Base-by-base conservation (phyloP, 2,888 invertebrate species). In the Camponotus fellah region DNA sequence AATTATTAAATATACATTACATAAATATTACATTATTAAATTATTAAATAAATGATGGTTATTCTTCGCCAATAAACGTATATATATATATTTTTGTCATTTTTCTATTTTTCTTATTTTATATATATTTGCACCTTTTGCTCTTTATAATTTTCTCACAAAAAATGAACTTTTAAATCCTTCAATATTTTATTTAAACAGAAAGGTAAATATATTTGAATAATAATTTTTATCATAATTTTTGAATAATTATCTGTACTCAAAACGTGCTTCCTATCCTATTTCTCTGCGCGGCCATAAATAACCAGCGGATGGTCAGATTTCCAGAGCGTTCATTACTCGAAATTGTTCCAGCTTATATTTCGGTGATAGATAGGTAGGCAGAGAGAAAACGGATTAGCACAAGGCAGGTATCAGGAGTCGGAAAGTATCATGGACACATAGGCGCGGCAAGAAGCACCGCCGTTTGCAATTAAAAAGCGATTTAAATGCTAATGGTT, bases 401-500 rank as follows among this genome's bases (percentile, higher is more conserved):
- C 84, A 53, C 53, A n/a, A n/a, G 65, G 37, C 84, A 79, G 86
- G 76, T 82, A 86, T 60, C 76, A 66, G 64, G 66, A 37, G 26
- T 46, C 26, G 21, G 21, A 80, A 72, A 80, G 60, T 71, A 71
- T 77, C 77, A n/a, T 43, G 60, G 17, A 46, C 37, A 34, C 75
- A 58, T 10, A 80, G 26, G 26, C 76, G 43, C 80, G 68, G 77
- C 77, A 69, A 68, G 69, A 69, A 83, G 84, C 84, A 80, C 74
- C 87, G 85, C 82, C 88, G 91, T 91, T 92, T 87, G 90, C 88
- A 92, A 93, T 93, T 92, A 93, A 90, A 93, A 92, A 91, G 88
- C 91, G 85, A 92, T 93, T 93, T 91, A 91, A 91, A 93, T 93
- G 93, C 92, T 92, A 93, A 93, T 93, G 88, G 86, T 91, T 81